Base-by-base conservation (phyloP, 2,888 invertebrate species). In the Mylabris sibirica region DNA sequence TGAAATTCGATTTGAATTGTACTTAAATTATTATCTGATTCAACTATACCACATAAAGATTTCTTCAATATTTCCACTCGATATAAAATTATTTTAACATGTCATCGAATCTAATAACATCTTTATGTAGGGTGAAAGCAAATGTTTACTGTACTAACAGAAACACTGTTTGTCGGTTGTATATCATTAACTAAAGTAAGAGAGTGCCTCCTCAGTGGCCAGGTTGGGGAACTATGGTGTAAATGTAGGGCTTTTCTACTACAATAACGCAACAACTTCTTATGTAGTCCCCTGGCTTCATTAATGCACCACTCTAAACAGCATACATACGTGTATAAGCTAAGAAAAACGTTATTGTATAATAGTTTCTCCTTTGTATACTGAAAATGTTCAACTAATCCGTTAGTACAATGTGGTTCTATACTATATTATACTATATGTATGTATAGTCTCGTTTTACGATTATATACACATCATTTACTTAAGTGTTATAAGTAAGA, bases 291-390 rank as follows among this genome's bases (percentile, higher is more conserved):
- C 75, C 71, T 65, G 75, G 76, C 74, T 75, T 57, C 72, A 70
- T 74, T 77, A 77, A 78, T 77, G 75, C 75, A 77, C 73, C 77
- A 75, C 76, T n/a, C n/a, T 76, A 75, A 77, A 76, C 75, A 75
- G 71, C 75, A 75, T 75, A 74, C 74, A 77, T 74, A 30, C 30
- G 30, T 30, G 30, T 30, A 75, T 71, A 74, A 76, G 75, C 75
- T 72, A 62, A 71, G 68, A 76, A 75, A 77, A 77, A 75, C 64
- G 65, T 68, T 57, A 72, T 69, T 66, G 34, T 69, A 67, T 67
- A 74, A 69, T 69, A 61, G 63, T 65, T 57, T 57, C 65, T 65
- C 62, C 22, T 60, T 64, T 68, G 57, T 64, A 68, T 63, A 63
- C 53, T 30, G 63, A 59, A 26, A 65, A 69, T 63, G 69, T 49